Evolutionary conservation across 2,113 vertebrate genomes (phyloP).

Genomic region (Xenopus laevis): DNA sequence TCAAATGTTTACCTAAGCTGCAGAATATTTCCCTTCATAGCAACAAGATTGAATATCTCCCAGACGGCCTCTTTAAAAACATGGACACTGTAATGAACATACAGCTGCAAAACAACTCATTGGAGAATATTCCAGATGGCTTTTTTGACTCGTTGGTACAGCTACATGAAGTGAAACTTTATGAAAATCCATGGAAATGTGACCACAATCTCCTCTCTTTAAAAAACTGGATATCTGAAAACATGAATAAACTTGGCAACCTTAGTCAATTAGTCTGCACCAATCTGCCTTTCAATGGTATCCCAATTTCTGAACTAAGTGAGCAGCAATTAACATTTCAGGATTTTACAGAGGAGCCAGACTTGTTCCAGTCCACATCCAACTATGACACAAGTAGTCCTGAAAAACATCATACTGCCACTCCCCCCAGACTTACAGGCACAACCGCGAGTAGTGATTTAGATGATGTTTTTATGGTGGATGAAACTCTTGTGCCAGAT

Average conservation of each 20-base stretch:
- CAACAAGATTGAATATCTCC: slow-evolving; percentile 73
- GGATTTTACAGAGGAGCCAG: neutral
- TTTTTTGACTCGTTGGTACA: slow-evolving; percentile 67
- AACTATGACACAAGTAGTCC: neutral
- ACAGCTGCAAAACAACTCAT: slow-evolving; percentile 78
- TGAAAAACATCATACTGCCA: neutral
- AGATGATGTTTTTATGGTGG: neutral
- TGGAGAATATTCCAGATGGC: slow-evolving; percentile 69
- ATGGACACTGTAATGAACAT: slow-evolving; percentile 63
- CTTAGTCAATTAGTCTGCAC: slow-evolving; percentile 65
- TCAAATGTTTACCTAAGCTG: slow-evolving; percentile 68
- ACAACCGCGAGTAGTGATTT: slow-evolving; percentile 25
- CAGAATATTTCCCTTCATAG: slow-evolving; percentile 83
- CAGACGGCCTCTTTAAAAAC: slow-evolving; percentile 65
- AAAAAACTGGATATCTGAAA: slow-evolving; percentile 69
- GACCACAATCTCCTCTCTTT: slow-evolving; percentile 76
- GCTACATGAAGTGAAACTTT: slow-evolving; percentile 68
- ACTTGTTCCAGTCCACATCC: neutral
- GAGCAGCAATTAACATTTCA: slow-evolving; percentile 22
- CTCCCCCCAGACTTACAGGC: neutral
- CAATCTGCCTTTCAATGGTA: slow-evolving; percentile 56
- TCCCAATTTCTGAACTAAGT: slow-evolving; percentile 54
- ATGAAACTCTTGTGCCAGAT: slow-evolving; percentile 24
- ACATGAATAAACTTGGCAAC: slow-evolving; percentile 64
- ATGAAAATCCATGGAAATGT: slow-evolving; percentile 87